Base-by-base conservation (phyloP, 2,113 vertebrate genomes). In the Sphyrna mokarran region DNA sequence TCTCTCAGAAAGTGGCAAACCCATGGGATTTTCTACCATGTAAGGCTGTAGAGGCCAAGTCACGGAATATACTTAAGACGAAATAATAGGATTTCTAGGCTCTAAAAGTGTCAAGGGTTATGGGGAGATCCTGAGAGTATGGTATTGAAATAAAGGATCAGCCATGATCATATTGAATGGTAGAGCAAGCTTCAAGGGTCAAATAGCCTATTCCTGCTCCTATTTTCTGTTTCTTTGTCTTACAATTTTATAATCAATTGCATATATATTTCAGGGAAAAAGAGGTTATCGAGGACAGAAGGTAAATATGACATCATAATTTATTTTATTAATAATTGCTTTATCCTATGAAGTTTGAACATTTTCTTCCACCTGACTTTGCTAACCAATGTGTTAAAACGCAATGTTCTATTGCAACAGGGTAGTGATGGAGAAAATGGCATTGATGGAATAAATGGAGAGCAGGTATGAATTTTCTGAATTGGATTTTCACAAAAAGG, bases 371-470 rank as follows among this genome's bases (percentile, higher is more conserved):
- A 11, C 68, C 40, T 61, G 54, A 26, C 26, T 43, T 91, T 68
- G 43, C 54, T 95, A 29, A 72, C 11, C 37, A 48, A 1, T 43
- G 20, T 33, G 16, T 22, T 95, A 54, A 95, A 95, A 80, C 29
- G 48, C 23, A 80, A 1, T 63, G 5, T 95, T 33, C 26, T 95
- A 14, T 85, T 89, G 6, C 54, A 95, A 23, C 96, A 98, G 98
- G 98, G 98, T 22, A 97, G 97, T 3, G 68, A 96, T 40, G 98
- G 98, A 95, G 98, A 98, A 10, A 37, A 97, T 83, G 98, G 98
- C 2, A 97, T 98, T 95, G 97, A 98, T 96, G 98, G 98, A 26
- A 96, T 98, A 1, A 43, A 96, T 61, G 98, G 98, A 96, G 97
- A 98, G 95, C 97, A 98, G 98, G 98, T 99, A 98, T 85, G 48